Evolutionary conservation across 2,888 invertebrate genomes (phyloP), one percentile per base, ranked within the genome.

Genomic region (Chrysina gloriosa): DNA sequence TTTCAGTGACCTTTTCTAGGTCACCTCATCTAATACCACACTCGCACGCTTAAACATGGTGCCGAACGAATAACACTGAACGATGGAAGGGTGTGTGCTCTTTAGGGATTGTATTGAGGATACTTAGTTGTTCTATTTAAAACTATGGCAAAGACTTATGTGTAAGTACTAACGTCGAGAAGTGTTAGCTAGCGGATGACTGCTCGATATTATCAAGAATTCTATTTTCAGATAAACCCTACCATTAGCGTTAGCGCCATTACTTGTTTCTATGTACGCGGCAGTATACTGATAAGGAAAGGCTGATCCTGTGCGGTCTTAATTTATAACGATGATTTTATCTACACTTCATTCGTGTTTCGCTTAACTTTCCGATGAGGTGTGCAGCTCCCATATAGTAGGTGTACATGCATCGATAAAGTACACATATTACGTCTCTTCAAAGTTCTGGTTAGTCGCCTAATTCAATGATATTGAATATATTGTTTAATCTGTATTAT

Each of bases 1-100:
- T 72, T 72, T 70, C 34, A 50, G 69, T 50, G 69, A 70, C 70
- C 70, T 71, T 73, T 71, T 70, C 68, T 66, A 54, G 67, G 61
- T 50, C 64, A 48, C 23, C 29, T 48, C 64, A 36, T 19, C 50
- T 50, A 39, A 63, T 47, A 31, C 63, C 48, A 47, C 47, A 58
- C 39, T 58, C 39, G 58, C 58, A 58, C 58, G 31, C 39, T 39
- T 58, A 58, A 23, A 58, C 25, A 36, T 58, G 58, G 58, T 58
- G 39, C 14, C 25, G 58, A 39, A 58, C 58, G 42, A 58, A 58
- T 58, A 39, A 23, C 39, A 23, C 11, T 11, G 16, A 58, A n/a
- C 25, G 39, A 39, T 58, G 58, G 58, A 9, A 23, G 58, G 39
- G 58, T 58, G 39, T 39, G 58, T 58, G 39, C 58, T 25, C 58